Evolutionary conservation across 2,113 vertebrate genomes (phyloP).

Genomic region (Gracilinanus agilis): DNA sequence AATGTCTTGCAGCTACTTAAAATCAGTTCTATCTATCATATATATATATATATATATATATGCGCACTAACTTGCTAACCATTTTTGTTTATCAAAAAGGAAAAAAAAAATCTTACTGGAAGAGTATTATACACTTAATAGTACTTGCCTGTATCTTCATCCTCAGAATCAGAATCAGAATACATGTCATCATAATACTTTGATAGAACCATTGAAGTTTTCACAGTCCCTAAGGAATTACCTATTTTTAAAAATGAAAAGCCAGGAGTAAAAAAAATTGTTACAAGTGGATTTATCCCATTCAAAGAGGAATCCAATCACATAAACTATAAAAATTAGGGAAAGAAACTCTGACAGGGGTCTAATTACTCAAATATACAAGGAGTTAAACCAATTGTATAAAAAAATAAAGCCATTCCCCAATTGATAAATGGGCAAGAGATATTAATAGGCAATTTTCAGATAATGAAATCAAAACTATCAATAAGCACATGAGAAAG

Average conservation of each 20-base stretch:
- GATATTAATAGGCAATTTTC: no score
- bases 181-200: slow-evolving; percentile 93
- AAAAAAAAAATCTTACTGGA: neutral
- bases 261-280: slow-evolving; percentile 48
- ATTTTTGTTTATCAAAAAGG: neutral
- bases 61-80: neutral
- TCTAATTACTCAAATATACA: no score
- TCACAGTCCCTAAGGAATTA: slow-evolving; percentile 76
- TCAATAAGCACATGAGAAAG: no score
- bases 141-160: slow-evolving; percentile 87
- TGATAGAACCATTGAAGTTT: slow-evolving; percentile 61
- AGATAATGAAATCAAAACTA: no score
- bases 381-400: no score
- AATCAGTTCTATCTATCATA: neutral
- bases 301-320: neutral
- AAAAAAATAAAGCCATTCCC: no score
- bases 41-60: no score
- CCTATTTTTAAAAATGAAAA: slow-evolving; percentile 73
- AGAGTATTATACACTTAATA: slow-evolving; percentile 3
- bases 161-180: slow-evolving; percentile 95
- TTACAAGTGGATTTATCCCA: neutral
- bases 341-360: no score
- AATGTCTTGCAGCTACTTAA: slow-evolving; percentile 25
- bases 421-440: no score
- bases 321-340: neutral